Base-by-base conservation (phyloP, 2,797 vertebrate species). In the Notolepis coatsorum region DNA sequence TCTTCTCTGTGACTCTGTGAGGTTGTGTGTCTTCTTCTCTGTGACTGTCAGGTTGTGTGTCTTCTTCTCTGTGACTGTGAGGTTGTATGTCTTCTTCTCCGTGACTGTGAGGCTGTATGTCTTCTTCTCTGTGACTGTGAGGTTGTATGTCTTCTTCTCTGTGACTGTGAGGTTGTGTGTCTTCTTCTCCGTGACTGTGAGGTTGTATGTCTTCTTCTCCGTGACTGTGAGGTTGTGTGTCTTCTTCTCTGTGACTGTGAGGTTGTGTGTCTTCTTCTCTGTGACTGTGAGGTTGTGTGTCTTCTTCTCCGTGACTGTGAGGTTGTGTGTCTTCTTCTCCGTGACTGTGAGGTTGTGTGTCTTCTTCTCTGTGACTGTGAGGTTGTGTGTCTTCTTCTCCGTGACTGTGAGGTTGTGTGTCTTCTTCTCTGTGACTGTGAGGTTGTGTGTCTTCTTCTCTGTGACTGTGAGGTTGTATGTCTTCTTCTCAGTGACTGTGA, bases 81-180 rank as follows among this genome's bases (percentile, higher is more conserved):
- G 57, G 61, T 65, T 71, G 61, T 61, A 77, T 64, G 55, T 84
- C 55, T 65, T 82, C n/a, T n/a, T n/a, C 41, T 28, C 51, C 73
- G 74, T 54, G 39, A 66, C n/a, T n/a, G n/a, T n/a, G n/a, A 52
- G 57, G 61, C 64, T 71, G 61, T 61, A 77, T 64, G 55, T 84
- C 55, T 65, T 82, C n/a, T n/a, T n/a, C 41, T 28, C 51, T 73
- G 74, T 54, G 39, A 66, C n/a, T n/a, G n/a, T n/a, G n/a, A 52
- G 57, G 61, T 65, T 71, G 61, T 61, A 77, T 64, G 55, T 84
- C 55, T 65, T 82, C n/a, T n/a, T n/a, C 41, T 28, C 51, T 73
- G 74, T 54, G 39, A 66, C n/a, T n/a, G n/a, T n/a, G n/a, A 52
- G 57, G 61, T 65, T 71, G 61, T 61, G 76, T 64, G 55, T 84